Evolutionary conservation across 2,888 invertebrate species (phyloP).

Genomic region (Myopa tessellatipennis): DNA sequence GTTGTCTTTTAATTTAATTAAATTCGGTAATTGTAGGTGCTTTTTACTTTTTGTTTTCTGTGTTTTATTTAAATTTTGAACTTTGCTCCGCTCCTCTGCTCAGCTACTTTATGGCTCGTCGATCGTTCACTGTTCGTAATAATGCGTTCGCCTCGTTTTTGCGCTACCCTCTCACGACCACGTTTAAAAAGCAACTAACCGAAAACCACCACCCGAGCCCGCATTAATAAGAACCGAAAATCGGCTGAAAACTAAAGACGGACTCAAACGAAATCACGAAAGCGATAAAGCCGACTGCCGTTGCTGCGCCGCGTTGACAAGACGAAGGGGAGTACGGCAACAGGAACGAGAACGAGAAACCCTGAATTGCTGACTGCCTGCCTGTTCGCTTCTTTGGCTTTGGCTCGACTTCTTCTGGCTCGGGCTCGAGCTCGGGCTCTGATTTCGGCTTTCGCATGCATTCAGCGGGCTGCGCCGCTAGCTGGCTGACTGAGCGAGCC

Average conservation of each 20-base stretch:
- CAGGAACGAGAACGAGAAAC: slow-evolving; percentile 30
- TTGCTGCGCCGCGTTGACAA: background rate
- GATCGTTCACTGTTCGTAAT: background rate
- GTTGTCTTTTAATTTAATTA: slow-evolving; percentile 25
- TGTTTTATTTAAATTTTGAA: slow-evolving; percentile 23
- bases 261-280: slow-evolving; percentile 31
- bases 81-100: slow-evolving; percentile 15
- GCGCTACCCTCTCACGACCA: slow-evolving; percentile 67
- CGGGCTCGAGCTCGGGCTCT: slow-evolving; percentile 35
- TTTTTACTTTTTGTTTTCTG: slow-evolving; percentile 32
- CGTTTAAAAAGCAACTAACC: slow-evolving; percentile 66
- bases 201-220: slow-evolving; percentile 59
- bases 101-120: background rate
- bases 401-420: slow-evolving; percentile 22
- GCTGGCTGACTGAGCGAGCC: background rate
- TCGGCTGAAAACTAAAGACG: slow-evolving; percentile 31
- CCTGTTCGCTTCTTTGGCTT: background rate
- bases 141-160: background rate
- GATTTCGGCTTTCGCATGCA: slow-evolving; percentile 22
- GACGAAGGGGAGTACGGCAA: slow-evolving; percentile 20
- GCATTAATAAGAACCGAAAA: slow-evolving; percentile 45
- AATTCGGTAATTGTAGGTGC: background rate
- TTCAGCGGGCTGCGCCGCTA: slow-evolving; percentile 12
- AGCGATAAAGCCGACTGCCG: slow-evolving; percentile 16
- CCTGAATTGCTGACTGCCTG: slow-evolving; percentile 30